Base-by-base conservation (phyloP, 2,888 invertebrate species). In the Drosophila ochracea region DNA sequence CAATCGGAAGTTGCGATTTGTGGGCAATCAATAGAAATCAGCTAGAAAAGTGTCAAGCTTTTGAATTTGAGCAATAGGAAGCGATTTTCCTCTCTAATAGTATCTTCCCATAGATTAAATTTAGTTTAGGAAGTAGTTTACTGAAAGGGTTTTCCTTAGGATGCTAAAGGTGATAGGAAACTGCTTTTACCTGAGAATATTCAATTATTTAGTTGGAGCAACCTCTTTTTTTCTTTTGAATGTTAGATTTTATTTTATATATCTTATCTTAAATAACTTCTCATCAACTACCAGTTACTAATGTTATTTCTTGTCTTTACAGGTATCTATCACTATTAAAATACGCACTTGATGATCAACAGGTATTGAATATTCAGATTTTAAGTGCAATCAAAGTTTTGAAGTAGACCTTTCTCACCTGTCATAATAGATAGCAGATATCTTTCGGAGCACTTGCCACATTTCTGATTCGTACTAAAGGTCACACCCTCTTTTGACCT, bases 1-100 rank as follows among this genome's bases (percentile, higher is more conserved):
- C 76, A 64, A 80, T 73, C 87, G 88, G 83, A 84, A 84, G 80
- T 84, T 68, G 57, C 41, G 72, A 77, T 71, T 73, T 50, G 74
- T 74, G 67, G 68, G 66, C 57, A 68, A 68, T 78, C 82, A 65
- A 81, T 81, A 74, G 78, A 76, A 83, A 70, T 68, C 60, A 62
- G 64, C 58, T 66, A 72, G 33, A 66, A 67, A 68, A 57, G 65
- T 68, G 68, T 58, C 72, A 61, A 80, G 28, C 53, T 30, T 21
- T n/a, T 55, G 50, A 21, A 30, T 71, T 66, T 53, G n/a, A 33
- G 43, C 37, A 28, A 13, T 28, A 54, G 78, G 75, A 74, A 71
- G 52, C 62, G 41, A 68, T 71, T 59, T 67, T 31, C 11, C 37
- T 28, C 21, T 50, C 16, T 43, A 58, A 62, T 49, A 61, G 66